These are phyloP conservation scores for Daboia siamensis DNA, from an alignment of 2,113 vertebrate species.

Conservation along the genomic window DNA sequence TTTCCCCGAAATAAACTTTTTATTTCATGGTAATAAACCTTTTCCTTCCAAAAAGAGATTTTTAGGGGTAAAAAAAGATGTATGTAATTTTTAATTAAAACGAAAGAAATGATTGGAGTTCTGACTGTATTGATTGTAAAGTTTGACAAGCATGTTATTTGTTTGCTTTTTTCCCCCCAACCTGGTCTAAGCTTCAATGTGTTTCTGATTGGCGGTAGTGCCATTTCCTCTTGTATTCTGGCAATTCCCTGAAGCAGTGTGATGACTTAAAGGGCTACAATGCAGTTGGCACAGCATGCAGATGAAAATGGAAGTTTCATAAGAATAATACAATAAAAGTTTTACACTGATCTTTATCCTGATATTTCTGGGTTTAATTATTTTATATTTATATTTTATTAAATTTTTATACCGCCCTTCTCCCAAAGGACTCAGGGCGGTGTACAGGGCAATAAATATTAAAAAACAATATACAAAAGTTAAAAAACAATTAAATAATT, in stretches of 20 bases:
- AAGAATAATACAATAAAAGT: conserved; percentile 50
- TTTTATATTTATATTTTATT: no score
- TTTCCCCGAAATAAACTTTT: background rate
- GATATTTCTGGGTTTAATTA: conserved; percentile 64
- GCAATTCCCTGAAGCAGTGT: conserved; percentile 16
- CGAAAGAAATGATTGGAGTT: conserved; percentile 34
- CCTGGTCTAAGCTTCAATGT: conserved; percentile 45
- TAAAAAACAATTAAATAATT: no score
- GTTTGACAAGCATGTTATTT: conserved; percentile 49
- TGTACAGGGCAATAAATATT: no score
- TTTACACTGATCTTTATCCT: conserved; percentile 50
- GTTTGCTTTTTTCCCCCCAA: conserved; percentile 43
- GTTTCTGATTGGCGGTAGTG: conserved; percentile 27
- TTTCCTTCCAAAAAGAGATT: background rate
- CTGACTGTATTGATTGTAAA: conserved; percentile 42
- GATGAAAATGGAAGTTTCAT: conserved; percentile 57
- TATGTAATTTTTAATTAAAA: background rate
- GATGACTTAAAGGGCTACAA: conserved; percentile 53
- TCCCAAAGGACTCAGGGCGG: no score
- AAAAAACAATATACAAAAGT: no score
- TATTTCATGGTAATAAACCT: background rate
- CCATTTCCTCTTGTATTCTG: conserved; percentile 35
- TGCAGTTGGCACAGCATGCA: conserved; percentile 48
- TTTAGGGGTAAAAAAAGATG: background rate
- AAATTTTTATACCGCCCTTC: no score